phyloP scores from a whole-genome alignment of 53 echinoderm and acorn worm species.

The Pentamera pediparva region DNA sequence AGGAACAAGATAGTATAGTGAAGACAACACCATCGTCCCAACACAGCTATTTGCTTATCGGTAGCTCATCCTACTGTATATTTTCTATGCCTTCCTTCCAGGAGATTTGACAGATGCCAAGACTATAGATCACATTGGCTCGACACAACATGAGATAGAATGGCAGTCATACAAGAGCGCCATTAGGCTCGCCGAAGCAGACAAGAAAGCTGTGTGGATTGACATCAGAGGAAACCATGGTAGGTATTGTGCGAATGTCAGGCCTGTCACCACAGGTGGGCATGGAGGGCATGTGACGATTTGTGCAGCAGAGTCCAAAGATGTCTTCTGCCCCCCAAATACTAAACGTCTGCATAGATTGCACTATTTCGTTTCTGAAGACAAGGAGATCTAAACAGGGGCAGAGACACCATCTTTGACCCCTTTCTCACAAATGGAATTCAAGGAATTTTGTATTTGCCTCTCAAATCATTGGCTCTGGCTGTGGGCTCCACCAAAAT shows the following conservation, averaged over 20 bases:
- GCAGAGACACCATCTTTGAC: too few species aligned
- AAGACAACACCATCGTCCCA: too few species aligned
- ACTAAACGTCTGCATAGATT: not conserved
- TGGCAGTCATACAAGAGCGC: conserved; percentile 84
- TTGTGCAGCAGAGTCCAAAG: too few species aligned
- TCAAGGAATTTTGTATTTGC: too few species aligned
- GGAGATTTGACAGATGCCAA: conserved; percentile 97
- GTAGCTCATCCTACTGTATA: not conserved
- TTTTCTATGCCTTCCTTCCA: conserved; percentile 12
- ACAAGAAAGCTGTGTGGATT: conserved; percentile 76
- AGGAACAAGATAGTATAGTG: too few species aligned
- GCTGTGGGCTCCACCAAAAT: too few species aligned
- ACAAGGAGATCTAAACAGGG: too few species aligned
- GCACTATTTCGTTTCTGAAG: too few species aligned
- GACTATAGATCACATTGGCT: conserved; percentile 67
- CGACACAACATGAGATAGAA: conserved; percentile 80
- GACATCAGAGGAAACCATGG: conserved; percentile 98
- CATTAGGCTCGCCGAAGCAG: conserved; percentile 61
- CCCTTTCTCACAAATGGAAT: too few species aligned
- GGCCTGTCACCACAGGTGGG: not conserved
- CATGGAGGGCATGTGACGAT: not conserved
- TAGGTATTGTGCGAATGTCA: conserved; percentile 29
- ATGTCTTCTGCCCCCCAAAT: too few species aligned
- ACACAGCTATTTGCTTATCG: too few species aligned
- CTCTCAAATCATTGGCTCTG: too few species aligned